Base-by-base conservation (phyloP, 2,888 invertebrate species). In the Lepidonotus clava region DNA sequence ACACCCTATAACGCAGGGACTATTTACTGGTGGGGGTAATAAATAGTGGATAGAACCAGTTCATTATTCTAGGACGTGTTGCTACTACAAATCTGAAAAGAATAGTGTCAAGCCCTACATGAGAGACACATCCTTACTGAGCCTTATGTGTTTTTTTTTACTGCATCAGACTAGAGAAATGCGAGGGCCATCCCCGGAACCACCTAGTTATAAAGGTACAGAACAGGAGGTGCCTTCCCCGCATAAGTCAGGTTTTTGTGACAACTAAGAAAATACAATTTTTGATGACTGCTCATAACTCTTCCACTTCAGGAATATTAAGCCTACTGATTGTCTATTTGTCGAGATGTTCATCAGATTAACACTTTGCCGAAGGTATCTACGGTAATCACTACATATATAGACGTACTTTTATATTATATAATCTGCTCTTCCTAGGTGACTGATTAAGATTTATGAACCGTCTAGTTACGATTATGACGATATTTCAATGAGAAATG, bases 231-330 rank as follows among this genome's bases (percentile, higher is more conserved):
- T n/a, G n/a, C n/a, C n/a, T n/a, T n/a, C n/a, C n/a, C n/a, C n/a
- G n/a, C n/a, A n/a, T n/a, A n/a, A n/a, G n/a, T n/a, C n/a, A n/a
- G n/a, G n/a, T n/a, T 28, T 32, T 61, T 61, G 28, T 61, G 61
- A 61, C 61, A 61, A 61, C 61, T 61, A 32, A 61, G 36, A 71
- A n/a, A 71, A 36, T 6, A 67, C 11, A 71, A 38, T 4, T 71
- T 71, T 71, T 71, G 71, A 71, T 71, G 71, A 71, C 36, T 38
- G 71, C 71, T 71, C 71, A 34, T 71, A 71, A 38, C 24, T 61
- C 32, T 61, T 61, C 24, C 61, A 61, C 61, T 71, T 21, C 34
- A 71, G 71, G 21, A 38, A 71, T 38, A 34, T 18, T 71, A 38
- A 1, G 11, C 38, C 8, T 71, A 38, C 2, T 61, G 38, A 71